Percentiles rank a stretch among this genome's conserved stretches.
phyloP scores from a whole-genome alignment of 2,113 vertebrate species.

The Macroglossus sobrinus region DNA sequence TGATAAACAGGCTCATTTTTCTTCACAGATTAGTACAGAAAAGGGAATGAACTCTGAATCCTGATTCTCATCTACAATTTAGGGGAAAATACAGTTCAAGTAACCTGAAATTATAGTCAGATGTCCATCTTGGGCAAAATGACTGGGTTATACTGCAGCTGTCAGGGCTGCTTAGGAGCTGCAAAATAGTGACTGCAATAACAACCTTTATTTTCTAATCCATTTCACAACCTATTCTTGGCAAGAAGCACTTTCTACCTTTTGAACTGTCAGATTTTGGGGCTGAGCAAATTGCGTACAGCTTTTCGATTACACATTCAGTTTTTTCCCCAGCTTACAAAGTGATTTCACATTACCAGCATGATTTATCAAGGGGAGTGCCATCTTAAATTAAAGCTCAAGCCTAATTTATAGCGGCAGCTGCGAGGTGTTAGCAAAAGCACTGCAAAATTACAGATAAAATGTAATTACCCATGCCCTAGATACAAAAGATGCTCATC shows the following conservation, averaged over 20 bases:
- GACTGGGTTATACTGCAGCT: not conserved
- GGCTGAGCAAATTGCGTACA: conserved; percentile 35
- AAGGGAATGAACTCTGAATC: conserved; percentile 22
- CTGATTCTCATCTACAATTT: conserved; percentile 20
- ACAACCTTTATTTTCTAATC: conserved; percentile 29
- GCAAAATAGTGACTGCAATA: not conserved
- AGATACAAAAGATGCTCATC: not conserved
- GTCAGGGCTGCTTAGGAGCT: not conserved
- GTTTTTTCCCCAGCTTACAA: conserved; percentile 18
- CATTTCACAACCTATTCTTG: conserved; percentile 43
- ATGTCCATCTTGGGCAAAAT: not conserved
- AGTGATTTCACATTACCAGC: conserved; percentile 34
- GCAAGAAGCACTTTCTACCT: not conserved
- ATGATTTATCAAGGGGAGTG: conserved; percentile 1
- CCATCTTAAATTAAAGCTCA: not conserved
- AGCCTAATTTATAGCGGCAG: not conserved
- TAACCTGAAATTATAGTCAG: not conserved
- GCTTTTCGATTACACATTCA: conserved; percentile 38
- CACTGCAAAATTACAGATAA: not conserved
- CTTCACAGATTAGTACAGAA: conserved; percentile 1
- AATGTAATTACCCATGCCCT: not conserved
- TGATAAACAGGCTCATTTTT: conserved; percentile 50
- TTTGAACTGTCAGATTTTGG: not conserved
- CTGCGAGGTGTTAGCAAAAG: not conserved
- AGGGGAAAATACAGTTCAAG: not conserved